These are phyloP conservation scores for Nephotettix cincticeps DNA, from an alignment of 1,140 invertebrate genomes.

Conservation along the genomic window DNA sequence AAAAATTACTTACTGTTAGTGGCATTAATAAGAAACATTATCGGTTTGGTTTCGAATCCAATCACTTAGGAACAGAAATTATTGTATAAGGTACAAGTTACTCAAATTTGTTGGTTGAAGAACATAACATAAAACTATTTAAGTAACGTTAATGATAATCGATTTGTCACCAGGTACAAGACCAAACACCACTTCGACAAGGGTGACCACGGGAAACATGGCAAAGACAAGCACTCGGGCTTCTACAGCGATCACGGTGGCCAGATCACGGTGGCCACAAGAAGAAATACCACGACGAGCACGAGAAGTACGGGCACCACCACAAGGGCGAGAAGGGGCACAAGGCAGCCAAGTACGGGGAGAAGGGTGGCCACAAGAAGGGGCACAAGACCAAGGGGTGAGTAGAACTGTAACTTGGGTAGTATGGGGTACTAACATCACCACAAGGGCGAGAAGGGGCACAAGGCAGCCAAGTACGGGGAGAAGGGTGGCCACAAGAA, in stretches of 20 bases:
- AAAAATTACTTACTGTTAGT: no score
- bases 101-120: no score
- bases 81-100: no score
- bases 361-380: slow-evolving; percentile 61
- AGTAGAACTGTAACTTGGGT: neutral
- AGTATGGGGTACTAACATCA: slow-evolving; percentile 59
- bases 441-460: slow-evolving; percentile 70
- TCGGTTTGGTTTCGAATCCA: no score
- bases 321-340: slow-evolving; percentile 72
- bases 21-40: no score
- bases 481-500: slow-evolving; percentile 63
- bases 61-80: no score
- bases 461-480: slow-evolving; percentile 70
- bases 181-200: slow-evolving; percentile 65
- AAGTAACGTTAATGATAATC: no score
- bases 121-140: no score
- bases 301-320: slow-evolving; percentile 64
- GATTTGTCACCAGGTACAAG: no score
- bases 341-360: slow-evolving; percentile 69
- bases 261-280: slow-evolving; percentile 72
- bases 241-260: slow-evolving; percentile 71
- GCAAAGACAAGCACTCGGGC: slow-evolving; percentile 66
- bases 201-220: slow-evolving; percentile 68
- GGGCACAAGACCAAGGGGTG: slow-evolving; percentile 67
- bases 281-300: slow-evolving; percentile 72